Evolutionary conservation across 2,113 vertebrate genomes (phyloP).

Genomic region (Amphiprion ocellaris): DNA sequence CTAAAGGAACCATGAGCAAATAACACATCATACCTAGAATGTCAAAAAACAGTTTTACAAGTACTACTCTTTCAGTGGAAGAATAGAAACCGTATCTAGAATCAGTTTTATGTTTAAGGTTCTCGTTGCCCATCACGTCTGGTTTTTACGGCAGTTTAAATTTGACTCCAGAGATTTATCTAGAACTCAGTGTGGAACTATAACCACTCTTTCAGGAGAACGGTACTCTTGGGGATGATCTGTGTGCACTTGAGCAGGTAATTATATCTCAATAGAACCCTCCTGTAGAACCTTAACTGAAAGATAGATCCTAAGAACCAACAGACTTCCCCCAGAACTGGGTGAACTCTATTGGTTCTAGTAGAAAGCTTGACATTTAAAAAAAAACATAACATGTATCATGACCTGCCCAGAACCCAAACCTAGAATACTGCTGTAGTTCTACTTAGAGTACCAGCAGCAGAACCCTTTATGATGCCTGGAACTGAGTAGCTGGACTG

Average conservation of each 20-base stretch:
- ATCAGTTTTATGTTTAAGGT: background rate
- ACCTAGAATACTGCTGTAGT: too few species aligned
- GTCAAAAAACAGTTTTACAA: too few species aligned
- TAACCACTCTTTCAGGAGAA: conserved; percentile 47
- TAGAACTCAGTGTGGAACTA: conserved; percentile 7
- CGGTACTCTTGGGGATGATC: conserved; percentile 37
- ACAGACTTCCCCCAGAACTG: too few species aligned
- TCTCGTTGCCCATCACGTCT: background rate
- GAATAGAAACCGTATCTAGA: background rate
- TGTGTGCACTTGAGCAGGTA: conserved; percentile 61
- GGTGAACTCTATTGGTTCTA: too few species aligned
- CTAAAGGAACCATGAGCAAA: too few species aligned
- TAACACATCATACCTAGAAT: too few species aligned
- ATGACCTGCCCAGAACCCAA: background rate
- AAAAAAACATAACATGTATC: too few species aligned
- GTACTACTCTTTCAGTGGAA: too few species aligned
- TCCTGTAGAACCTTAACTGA: background rate
- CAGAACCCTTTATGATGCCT: background rate
- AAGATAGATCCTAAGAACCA: too few species aligned
- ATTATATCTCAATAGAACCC: background rate
- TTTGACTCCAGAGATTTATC: background rate
- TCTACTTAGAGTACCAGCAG: background rate
- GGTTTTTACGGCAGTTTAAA: background rate
- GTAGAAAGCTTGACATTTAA: background rate
- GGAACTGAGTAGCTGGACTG: too few species aligned